Base-by-base conservation (phyloP, 2,113 vertebrate species). In the Apaloderma vittatum region DNA sequence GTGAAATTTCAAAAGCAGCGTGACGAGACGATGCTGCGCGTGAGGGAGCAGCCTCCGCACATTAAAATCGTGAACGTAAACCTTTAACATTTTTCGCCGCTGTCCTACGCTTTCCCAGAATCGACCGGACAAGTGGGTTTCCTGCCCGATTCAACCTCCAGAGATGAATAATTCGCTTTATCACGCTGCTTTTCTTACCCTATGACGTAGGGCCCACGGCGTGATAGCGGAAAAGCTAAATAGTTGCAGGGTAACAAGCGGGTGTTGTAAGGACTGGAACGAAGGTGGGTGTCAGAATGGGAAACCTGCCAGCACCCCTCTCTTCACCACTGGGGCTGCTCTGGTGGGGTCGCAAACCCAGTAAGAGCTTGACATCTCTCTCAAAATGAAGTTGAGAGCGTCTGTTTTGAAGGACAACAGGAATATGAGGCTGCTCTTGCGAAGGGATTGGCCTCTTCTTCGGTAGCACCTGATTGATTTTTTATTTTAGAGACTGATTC, bases 151-250 rank as follows among this genome's bases (percentile, higher is more conserved):
- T 21, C 84, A 82, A 8, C 63, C 37, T 74, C 51, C 3, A 1
- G 67, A 65, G 81, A 82, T 94, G 68, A 95, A 93, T 93, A 45
- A 90, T 93, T 55, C 62, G 40, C 78, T 88, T 91, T 66, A 54
- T 76, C 46, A 0, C 1, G 8, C 51, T 63, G 66, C 73, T 21
- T 89, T 61, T 30, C 76, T n/a, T 40, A 57, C 36, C 51, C 59
- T 36, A 2, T 48, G 93, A 58, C 36, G 13, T 24, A 1, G 0
- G 0, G 26, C 58, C 63, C 79, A 15, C 2, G 7, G 27, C 17
- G 7, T 29, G 21, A 45, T 30, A 63, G 55, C 11, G 4, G 63
- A 20, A 77, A 48, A 72, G 45, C 57, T 2, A 32, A 86, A n/a
- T 43, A 7, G 40, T 1, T 40, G 26, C 72, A 3, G 24, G 49